phyloP scores from a whole-genome alignment of 2,113 vertebrate genomes.

The Sialia sialis region DNA sequence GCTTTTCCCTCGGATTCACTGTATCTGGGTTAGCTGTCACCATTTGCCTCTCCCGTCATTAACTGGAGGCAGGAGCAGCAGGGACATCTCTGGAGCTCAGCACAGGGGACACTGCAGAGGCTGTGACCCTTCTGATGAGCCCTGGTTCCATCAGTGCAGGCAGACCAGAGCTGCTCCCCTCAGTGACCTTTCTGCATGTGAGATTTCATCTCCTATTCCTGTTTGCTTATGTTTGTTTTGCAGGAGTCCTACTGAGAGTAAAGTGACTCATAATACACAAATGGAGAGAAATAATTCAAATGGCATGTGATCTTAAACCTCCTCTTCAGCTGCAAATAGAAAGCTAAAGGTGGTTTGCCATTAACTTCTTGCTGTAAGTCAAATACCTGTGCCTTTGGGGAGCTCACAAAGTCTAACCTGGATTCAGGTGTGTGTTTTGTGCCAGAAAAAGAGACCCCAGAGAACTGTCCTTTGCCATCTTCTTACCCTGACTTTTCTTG shows the following conservation, averaged over 20 bases:
- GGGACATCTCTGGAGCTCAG: neutral
- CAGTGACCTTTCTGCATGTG: neutral
- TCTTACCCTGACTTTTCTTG: neutral
- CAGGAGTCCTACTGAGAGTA: neutral
- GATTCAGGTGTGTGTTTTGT: neutral
- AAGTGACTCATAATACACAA: neutral
- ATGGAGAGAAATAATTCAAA: neutral
- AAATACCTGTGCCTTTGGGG: neutral
- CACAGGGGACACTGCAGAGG: rapidly evolving
- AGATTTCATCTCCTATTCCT: neutral
- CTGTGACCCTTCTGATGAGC: neutral
- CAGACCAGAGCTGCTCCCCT: neutral
- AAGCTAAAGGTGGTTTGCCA: neutral
- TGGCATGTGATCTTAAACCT: neutral
- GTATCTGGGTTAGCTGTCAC: neutral
- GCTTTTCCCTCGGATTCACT: neutral
- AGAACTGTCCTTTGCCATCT: neutral
- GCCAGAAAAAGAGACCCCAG: neutral
- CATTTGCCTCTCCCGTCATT: rapidly evolving
- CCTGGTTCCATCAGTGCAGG: neutral
- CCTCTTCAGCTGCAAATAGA: neutral
- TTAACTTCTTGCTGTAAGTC: neutral
- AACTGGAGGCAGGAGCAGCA: neutral
- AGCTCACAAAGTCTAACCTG: neutral
- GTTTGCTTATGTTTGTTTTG: neutral